A percentile compares a stretch with the other conserved stretches of the same genome.
Evolutionary conservation across 2,797 vertebrate species (phyloP).

Genomic region (Phaenicophaeus curvirostris): DNA sequence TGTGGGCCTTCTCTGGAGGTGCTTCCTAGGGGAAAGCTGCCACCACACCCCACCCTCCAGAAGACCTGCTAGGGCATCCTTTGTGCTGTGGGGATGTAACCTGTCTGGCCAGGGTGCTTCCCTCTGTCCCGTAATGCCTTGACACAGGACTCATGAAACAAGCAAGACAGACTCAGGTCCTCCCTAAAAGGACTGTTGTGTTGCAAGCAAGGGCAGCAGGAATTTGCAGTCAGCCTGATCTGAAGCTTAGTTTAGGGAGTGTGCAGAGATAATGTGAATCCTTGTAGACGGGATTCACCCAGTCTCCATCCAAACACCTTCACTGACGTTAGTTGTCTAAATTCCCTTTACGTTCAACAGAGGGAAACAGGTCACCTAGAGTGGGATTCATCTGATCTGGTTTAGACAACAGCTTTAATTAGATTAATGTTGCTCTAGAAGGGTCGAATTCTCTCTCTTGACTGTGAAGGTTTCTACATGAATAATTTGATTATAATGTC

Average conservation of each 20-base stretch:
- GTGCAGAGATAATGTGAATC: not conserved
- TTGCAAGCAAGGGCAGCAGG: not conserved
- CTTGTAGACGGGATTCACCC: not conserved
- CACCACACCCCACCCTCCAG: not conserved
- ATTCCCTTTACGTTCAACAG: not conserved
- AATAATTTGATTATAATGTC: not conserved
- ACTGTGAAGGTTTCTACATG: not conserved
- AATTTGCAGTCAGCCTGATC: not conserved
- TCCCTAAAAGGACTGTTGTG: not conserved
- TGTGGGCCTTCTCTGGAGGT: not conserved
- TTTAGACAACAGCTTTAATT: not conserved
- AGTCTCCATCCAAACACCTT: not conserved
- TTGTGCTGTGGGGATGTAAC: not conserved
- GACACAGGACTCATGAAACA: not conserved
- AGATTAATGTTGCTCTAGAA: not conserved
- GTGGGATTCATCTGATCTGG: not conserved
- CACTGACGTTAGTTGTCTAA: not conserved
- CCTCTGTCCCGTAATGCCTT: not conserved
- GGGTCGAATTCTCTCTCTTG: not conserved
- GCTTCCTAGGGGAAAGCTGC: not conserved
- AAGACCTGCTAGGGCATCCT: not conserved
- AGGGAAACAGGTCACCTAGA: not conserved
- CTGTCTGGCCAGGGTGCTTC: not conserved
- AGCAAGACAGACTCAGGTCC: not conserved
- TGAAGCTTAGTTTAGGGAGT: not conserved